phyloP scores from a whole-genome alignment of 2,797 vertebrate species.

The Steatocranus sp. region DNA sequence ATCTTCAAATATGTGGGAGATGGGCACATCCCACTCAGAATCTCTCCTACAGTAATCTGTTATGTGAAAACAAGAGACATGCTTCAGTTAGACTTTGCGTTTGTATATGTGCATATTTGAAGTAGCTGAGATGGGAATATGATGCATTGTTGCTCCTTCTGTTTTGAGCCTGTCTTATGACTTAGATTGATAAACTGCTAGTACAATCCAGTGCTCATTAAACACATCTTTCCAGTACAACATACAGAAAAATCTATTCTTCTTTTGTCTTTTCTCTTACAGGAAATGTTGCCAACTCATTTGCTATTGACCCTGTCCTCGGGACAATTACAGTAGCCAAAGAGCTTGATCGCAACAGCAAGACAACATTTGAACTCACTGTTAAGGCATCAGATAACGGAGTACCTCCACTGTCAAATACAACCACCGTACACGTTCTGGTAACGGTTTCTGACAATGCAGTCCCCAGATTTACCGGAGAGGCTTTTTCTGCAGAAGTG shows the following conservation, averaged over 20 bases:
- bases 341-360: constrained; percentile 88
- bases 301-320: constrained; percentile 87
- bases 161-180: constrained; percentile 47
- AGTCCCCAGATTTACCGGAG: constrained; percentile 86
- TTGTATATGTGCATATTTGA: constrained; percentile 75
- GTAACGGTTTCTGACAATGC: constrained; percentile 95
- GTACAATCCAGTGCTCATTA: neutral
- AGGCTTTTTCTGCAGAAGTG: constrained; percentile 87
- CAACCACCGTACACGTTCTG: constrained; percentile 78
- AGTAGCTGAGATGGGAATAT: constrained; percentile 74
- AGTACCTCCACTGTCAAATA: constrained; percentile 80
- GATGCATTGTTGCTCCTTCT: constrained; percentile 67
- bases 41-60: constrained; percentile 64
- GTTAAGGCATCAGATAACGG: constrained; percentile 91
- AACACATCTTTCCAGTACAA: neutral
- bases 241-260: neutral
- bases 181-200: neutral
- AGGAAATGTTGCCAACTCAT: constrained; percentile 96
- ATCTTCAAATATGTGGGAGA: constrained; percentile 57
- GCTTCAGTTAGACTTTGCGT: constrained; percentile 51
- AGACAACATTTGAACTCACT: constrained; percentile 84
- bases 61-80: constrained; percentile 59
- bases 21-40: constrained; percentile 64
- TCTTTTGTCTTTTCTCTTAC: constrained; percentile 21
- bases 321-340: constrained; percentile 88